Conservation (phyloP, 2,113 vertebrate genomes). For the Genyomyrus donnyi region DNA sequence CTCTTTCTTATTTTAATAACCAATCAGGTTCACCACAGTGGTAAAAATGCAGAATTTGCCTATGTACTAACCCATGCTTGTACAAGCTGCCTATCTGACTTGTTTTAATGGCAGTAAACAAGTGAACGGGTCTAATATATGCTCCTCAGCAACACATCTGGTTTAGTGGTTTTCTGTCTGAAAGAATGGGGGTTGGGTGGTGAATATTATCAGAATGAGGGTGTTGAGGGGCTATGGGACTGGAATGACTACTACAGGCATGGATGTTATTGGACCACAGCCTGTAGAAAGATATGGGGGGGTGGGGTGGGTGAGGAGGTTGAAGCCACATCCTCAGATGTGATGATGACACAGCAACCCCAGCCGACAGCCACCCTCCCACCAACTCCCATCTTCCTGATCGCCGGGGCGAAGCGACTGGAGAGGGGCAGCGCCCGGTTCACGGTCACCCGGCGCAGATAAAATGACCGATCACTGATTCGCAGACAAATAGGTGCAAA, state of each 20-base stretch:
- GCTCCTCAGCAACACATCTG: background rate
- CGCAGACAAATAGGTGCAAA: background rate
- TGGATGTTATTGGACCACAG: conserved; percentile 4
- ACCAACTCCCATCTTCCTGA: background rate
- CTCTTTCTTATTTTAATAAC: background rate
- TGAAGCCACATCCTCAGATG: background rate
- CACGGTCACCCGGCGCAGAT: background rate
- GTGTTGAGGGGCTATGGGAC: background rate
- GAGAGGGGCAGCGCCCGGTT: background rate
- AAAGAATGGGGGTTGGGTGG: conserved; percentile 8
- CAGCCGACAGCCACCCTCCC: background rate
- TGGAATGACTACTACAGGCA: background rate
- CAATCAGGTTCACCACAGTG: background rate
- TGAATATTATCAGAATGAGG: background rate
- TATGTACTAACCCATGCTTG: background rate
- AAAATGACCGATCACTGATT: background rate
- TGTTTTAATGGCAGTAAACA: background rate
- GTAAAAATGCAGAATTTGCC: background rate
- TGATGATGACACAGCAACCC: conserved; percentile 22
- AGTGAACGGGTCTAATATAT: background rate
- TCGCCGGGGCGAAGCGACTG: background rate
- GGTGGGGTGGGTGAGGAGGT: background rate
- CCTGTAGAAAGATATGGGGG: background rate
- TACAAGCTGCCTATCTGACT: background rate
- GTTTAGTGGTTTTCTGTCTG: background rate